phyloP scores from a whole-genome alignment of 2,888 invertebrate species.

The Flabesymbios commensalis region DNA sequence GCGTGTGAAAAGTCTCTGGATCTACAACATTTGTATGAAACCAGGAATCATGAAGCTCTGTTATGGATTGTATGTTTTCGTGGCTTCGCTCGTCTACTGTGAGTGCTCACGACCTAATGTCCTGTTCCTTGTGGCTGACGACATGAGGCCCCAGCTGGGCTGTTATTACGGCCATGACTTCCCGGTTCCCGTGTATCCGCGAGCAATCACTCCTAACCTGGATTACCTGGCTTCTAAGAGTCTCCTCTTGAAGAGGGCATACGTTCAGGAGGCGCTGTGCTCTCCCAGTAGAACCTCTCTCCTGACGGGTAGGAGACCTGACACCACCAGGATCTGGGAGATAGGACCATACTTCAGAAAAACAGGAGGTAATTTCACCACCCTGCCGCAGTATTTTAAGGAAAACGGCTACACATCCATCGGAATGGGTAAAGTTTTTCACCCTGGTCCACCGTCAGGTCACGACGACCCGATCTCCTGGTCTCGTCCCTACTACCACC shows the following conservation, averaged over 20 bases:
- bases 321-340: conserved; percentile 31
- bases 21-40: too few relatives aligned
- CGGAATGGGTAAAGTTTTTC: conserved; percentile 29
- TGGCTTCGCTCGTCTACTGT: too few relatives aligned
- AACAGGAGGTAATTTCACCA: conserved; percentile 24
- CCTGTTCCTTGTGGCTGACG: conserved; percentile 33
- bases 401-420: conserved; percentile 24
- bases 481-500: conserved; percentile 38
- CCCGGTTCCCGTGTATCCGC: conserved; percentile 32
- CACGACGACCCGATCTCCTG: conserved; percentile 61
- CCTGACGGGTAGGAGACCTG: conserved; percentile 31
- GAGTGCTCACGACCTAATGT: too few relatives aligned
- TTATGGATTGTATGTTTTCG: too few relatives aligned
- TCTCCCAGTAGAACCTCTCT: conserved; percentile 30
- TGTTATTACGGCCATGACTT: conserved; percentile 31
- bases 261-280: conserved; percentile 34
- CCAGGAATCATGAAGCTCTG: too few relatives aligned
- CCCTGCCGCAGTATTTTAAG: conserved; percentile 28
- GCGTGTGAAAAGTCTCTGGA: too few relatives aligned
- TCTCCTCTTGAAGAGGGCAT: conserved; percentile 36
- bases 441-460: conserved; percentile 62
- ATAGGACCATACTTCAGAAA: conserved; percentile 24
- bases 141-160: conserved; percentile 38
- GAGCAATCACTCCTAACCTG: conserved; percentile 39
- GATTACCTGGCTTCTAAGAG: conserved; percentile 37